These are phyloP conservation scores for Zootermopsis nevadensis DNA, from an alignment of 2,888 invertebrate genomes.

Conservation along the genomic window DNA sequence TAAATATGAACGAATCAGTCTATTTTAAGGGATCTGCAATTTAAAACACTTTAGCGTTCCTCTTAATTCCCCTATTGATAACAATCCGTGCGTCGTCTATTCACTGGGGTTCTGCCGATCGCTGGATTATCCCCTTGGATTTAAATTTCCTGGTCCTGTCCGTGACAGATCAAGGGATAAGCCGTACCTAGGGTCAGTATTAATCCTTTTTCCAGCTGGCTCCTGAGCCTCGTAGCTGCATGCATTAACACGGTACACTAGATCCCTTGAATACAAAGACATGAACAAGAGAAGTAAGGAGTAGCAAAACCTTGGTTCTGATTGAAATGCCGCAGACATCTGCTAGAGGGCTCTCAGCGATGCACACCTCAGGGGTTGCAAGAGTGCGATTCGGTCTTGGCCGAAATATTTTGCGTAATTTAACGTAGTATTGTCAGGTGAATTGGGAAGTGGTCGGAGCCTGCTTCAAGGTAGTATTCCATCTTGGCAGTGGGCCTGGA, in stretches of 20 bases:
- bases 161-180: slow-evolving; percentile 40
- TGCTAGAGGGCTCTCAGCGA: too few relatives aligned
- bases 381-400: too few relatives aligned
- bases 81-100: not conserved
- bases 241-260: slow-evolving; percentile 10
- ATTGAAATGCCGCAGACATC: slow-evolving; percentile 1
- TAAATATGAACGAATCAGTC: slow-evolving; percentile 1
- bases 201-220: slow-evolving; percentile 27
- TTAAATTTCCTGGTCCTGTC: slow-evolving; percentile 22
- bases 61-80: slow-evolving; percentile 23
- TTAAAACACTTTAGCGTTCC: slow-evolving; percentile 30
- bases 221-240: too few relatives aligned
- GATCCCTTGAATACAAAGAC: not conserved
- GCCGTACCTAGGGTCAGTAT: slow-evolving; percentile 39
- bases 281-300: not conserved
- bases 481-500: too few relatives aligned
- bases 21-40: slow-evolving; percentile 35
- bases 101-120: slow-evolving; percentile 7
- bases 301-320: not conserved
- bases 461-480: too few relatives aligned
- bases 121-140: slow-evolving; percentile 32
- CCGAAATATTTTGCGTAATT: too few relatives aligned
- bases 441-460: too few relatives aligned
- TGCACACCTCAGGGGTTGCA: too few relatives aligned
- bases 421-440: too few relatives aligned